These are phyloP conservation scores for Petrolisthes cinctipes DNA, from an alignment of 2,888 invertebrate genomes.

Conservation along the genomic window DNA sequence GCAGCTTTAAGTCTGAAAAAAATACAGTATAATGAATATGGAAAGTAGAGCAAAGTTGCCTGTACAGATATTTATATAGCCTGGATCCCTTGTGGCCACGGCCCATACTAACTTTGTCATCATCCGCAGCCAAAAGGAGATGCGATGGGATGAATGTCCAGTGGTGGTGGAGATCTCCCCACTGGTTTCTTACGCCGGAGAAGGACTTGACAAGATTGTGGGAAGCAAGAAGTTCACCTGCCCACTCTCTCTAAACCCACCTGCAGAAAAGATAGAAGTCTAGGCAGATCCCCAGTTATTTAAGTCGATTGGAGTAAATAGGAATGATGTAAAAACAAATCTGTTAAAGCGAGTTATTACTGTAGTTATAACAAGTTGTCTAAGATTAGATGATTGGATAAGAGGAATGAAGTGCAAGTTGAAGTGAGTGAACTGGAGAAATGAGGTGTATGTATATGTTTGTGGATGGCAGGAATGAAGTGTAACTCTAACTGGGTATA, in stretches of 20 bases:
- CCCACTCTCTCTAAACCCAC: conserved; percentile 73
- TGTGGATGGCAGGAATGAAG: no score
- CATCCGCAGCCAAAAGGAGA: conserved; percentile 69
- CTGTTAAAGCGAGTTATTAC: not conserved
- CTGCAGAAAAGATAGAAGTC: conserved; percentile 36
- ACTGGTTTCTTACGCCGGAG: conserved; percentile 89
- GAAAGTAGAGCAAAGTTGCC: no score
- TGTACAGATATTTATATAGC: no score
- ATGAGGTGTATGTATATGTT: no score
- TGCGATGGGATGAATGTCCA: conserved; percentile 69
- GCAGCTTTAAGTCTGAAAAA: no score
- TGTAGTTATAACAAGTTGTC: not conserved
- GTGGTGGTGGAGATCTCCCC: conserved; percentile 90
- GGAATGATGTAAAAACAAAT: not conserved
- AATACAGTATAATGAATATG: no score
- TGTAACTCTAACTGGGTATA: no score
- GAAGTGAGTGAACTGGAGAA: no score
- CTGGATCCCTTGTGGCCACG: not conserved
- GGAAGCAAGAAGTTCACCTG: conserved; percentile 78
- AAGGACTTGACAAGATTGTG: conserved; percentile 80
- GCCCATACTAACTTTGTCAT: not conserved
- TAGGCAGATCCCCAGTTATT: conserved; percentile 14
- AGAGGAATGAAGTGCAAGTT: no score
- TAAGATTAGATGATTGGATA: no score
- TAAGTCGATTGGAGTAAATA: not conserved